Conservation (phyloP, 2,113 vertebrate species). For the Panthera uncia region DNA sequence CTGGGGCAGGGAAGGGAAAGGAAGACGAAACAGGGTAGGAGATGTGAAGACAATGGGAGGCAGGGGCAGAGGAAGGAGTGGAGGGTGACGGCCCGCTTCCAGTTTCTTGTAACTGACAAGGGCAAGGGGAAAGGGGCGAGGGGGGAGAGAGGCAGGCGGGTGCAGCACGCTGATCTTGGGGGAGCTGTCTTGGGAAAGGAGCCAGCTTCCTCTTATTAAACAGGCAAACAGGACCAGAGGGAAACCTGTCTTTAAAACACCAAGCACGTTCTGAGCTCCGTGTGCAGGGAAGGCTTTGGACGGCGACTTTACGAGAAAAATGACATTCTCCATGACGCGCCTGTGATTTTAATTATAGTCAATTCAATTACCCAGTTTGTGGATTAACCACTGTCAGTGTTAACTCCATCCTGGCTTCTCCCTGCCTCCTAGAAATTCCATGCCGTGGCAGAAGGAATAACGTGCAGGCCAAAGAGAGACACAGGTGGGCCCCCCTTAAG, state of each 20-base stretch:
- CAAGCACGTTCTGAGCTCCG: slow-evolving; percentile 57
- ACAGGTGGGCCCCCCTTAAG: neutral
- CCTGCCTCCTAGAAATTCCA: neutral
- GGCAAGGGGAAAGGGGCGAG: neutral
- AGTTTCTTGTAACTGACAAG: too few relatives aligned
- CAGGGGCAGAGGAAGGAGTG: neutral
- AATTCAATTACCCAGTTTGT: slow-evolving; percentile 74
- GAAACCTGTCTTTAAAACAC: slow-evolving; percentile 67
- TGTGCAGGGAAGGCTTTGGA: slow-evolving; percentile 62
- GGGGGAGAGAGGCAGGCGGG: neutral
- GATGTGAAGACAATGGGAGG: neutral
- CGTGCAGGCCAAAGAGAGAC: neutral
- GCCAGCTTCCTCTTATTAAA: slow-evolving; percentile 57
- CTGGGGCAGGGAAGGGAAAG: neutral
- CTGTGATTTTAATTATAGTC: slow-evolving; percentile 75
- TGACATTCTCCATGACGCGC: slow-evolving; percentile 70
- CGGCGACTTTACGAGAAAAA: slow-evolving; percentile 73
- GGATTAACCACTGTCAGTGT: slow-evolving; percentile 63
- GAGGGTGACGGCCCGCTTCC: neutral
- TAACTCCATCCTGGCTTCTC: slow-evolving; percentile 59
- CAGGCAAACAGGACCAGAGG: slow-evolving; percentile 60
- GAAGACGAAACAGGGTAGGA: neutral
- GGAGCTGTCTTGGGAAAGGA: slow-evolving; percentile 37
- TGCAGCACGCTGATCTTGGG: neutral
- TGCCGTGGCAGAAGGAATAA: neutral